Evolutionary conservation across 1,140 invertebrate genomes (phyloP).

Genomic region (Formica exsecta): DNA sequence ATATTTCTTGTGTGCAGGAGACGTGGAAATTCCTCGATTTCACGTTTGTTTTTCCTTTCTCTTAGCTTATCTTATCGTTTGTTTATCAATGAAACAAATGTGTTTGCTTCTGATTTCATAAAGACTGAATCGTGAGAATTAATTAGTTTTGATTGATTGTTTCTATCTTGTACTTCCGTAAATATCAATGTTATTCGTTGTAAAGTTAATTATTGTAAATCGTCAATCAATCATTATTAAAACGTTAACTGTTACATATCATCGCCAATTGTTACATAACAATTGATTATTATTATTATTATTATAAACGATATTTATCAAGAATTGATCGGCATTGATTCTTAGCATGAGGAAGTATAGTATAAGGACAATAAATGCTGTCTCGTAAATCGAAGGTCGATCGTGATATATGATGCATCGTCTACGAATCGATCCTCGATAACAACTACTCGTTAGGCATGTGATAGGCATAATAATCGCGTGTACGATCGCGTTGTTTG

Average conservation of each 20-base stretch:
- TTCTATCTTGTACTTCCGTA: neutral
- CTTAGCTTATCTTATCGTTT: neutral
- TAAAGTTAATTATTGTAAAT: neutral
- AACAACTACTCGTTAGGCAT: conserved; percentile 9
- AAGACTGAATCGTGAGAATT: neutral
- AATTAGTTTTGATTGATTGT: neutral
- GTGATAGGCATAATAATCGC: conserved; percentile 3
- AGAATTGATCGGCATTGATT: neutral
- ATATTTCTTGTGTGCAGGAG: neutral
- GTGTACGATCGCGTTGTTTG: neutral
- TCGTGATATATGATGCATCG: conserved; percentile 1
- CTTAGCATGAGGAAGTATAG: conserved; percentile 18
- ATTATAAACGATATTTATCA: neutral
- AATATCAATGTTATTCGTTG: neutral
- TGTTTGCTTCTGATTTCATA: neutral
- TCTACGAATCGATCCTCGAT: conserved; percentile 4
- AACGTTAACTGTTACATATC: neutral
- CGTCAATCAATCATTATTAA: neutral
- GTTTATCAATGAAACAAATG: neutral
- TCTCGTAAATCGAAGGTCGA: conserved; percentile 31
- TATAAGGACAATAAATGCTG: neutral
- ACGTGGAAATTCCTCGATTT: neutral
- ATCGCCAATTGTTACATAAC: neutral
- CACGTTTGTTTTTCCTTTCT: neutral
- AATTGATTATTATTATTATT: neutral